phyloP scores from a whole-genome alignment of 2,797 vertebrate genomes.

The Epinephelus awoara region DNA sequence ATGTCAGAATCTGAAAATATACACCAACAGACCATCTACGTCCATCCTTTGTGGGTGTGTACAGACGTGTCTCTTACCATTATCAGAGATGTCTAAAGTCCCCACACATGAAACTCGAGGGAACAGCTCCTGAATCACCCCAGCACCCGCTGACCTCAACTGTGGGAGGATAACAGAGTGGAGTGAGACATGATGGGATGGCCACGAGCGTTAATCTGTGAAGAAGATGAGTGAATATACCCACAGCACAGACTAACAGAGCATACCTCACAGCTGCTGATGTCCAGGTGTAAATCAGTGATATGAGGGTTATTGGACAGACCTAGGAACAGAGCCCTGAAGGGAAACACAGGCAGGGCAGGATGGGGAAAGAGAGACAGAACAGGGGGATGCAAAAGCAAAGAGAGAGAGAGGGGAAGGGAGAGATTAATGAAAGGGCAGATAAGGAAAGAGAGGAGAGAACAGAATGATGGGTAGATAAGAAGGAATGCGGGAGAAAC shows the following conservation, averaged over 20 bases:
- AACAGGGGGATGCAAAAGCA: background rate
- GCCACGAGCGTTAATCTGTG: conserved; percentile 39
- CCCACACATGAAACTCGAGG: conserved; percentile 89
- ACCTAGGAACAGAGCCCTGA: conserved; percentile 92
- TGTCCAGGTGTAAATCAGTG: conserved; percentile 92
- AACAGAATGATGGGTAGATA: conserved; percentile 25
- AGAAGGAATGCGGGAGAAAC: conserved; percentile 16
- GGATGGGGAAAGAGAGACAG: background rate
- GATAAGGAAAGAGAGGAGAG: conserved; percentile 3
- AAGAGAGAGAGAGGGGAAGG: background rate
- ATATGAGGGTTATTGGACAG: conserved; percentile 94
- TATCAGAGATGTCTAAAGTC: conserved; percentile 94
- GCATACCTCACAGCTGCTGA: conserved; percentile 93
- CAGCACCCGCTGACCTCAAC: conserved; percentile 92
- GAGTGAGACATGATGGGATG: conserved; percentile 45
- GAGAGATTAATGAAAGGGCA: background rate
- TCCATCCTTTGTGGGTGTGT: background rate
- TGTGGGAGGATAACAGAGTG: conserved; percentile 71
- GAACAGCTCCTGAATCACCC: conserved; percentile 92
- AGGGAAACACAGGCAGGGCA: conserved; percentile 42
- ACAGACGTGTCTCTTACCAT: conserved; percentile 82
- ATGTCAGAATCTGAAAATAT: background rate
- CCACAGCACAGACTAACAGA: conserved; percentile 26
- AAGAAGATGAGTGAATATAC: conserved; percentile 45
- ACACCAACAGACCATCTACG: background rate